Percentiles rank a stretch among this genome's conserved stretches.
These are phyloP conservation scores for Vespertilio murinus DNA, from an alignment of 2,797 vertebrate genomes.

Conservation along the genomic window DNA sequence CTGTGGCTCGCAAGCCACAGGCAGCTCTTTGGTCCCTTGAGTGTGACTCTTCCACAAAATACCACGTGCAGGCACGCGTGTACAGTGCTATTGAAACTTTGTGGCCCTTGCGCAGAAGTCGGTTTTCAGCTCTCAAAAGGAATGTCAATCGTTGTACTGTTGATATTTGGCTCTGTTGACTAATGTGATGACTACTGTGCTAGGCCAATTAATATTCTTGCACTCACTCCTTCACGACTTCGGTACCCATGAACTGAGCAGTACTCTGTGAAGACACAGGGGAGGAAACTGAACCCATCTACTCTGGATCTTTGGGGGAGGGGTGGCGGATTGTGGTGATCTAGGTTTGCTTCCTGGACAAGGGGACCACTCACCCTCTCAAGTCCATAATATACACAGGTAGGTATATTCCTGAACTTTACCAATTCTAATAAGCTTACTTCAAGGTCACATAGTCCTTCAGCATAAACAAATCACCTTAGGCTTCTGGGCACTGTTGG, in stretches of 20 bases:
- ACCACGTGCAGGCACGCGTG: too few species aligned
- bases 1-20: too few species aligned
- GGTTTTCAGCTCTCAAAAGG: too few species aligned
- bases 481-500: neutral
- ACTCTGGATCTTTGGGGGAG: neutral
- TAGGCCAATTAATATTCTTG: neutral
- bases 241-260: neutral
- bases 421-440: fast-evolving
- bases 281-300: neutral
- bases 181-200: neutral
- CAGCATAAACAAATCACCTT: neutral
- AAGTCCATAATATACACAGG: neutral
- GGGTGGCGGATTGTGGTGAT: fast-evolving
- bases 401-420: neutral
- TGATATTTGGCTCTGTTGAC: too few species aligned
- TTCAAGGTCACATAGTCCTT: neutral
- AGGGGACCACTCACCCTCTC: fast-evolving
- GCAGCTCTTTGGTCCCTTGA: too few species aligned
- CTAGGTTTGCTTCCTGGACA: neutral
- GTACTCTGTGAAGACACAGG: neutral
- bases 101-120: too few species aligned
- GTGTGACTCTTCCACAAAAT: too few species aligned
- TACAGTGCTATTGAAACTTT: too few species aligned
- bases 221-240: neutral
- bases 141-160: too few species aligned